Percentiles rank a stretch among this genome's conserved stretches.
These are phyloP conservation scores for Turnix velox DNA, from an alignment of 2,113 vertebrate species.

Conservation along the genomic window DNA sequence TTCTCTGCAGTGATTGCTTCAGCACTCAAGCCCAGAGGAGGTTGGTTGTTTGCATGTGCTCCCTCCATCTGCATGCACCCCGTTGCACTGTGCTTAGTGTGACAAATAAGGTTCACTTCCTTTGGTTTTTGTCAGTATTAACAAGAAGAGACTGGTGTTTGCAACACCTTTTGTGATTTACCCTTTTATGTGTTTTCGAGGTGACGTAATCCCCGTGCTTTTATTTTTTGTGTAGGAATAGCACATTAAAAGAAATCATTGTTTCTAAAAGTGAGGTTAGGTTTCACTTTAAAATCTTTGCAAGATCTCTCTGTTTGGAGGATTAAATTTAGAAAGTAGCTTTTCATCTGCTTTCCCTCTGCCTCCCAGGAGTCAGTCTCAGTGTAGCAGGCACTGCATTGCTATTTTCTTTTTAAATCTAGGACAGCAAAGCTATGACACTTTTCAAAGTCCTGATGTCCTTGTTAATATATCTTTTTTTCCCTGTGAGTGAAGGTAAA, in stretches of 20 bases:
- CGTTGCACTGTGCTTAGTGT: background rate
- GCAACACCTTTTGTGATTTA: background rate
- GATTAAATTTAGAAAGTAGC: constrained; percentile 53
- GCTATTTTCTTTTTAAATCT: constrained; percentile 52
- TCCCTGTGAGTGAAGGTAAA: constrained; percentile 19
- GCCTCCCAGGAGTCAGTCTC: constrained; percentile 36
- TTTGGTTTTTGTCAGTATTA: background rate
- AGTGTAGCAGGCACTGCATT: constrained; percentile 5
- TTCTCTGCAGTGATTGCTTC: background rate
- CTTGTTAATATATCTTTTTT: constrained; percentile 61
- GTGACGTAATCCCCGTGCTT: background rate
- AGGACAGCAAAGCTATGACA: constrained; percentile 22
- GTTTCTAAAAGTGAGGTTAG: constrained; percentile 17
- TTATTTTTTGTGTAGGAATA: background rate
- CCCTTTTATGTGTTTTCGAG: background rate
- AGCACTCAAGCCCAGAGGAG: background rate
- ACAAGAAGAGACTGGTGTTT: background rate
- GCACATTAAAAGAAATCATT: background rate
- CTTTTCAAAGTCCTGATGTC: constrained; percentile 50
- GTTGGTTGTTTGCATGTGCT: background rate
- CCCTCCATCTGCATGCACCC: background rate
- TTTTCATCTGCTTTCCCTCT: constrained; percentile 52
- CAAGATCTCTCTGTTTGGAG: background rate
- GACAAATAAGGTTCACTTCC: background rate
- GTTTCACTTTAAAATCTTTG: constrained; percentile 22